Percentiles rank a stretch among this genome's conserved stretches.
Evolutionary conservation across 2,888 invertebrate genomes (phyloP).

Genomic region (Heterodera filipjevi): DNA sequence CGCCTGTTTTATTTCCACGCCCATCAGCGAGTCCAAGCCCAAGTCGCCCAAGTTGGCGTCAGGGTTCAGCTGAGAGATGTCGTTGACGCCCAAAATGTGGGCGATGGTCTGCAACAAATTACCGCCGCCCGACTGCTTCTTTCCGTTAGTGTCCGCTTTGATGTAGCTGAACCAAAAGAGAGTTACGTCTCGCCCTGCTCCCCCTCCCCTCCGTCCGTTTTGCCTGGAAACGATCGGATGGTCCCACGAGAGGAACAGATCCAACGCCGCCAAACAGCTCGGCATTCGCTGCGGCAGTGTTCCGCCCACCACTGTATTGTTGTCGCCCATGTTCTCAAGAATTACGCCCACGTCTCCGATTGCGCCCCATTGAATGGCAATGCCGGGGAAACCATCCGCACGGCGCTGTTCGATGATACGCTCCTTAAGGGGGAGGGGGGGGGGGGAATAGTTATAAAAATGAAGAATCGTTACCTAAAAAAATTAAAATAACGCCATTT

Average conservation of each 20-base stretch:
- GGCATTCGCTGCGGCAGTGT: conserved; percentile 92
- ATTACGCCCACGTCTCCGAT: conserved; percentile 90
- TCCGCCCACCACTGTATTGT: conserved; percentile 89
- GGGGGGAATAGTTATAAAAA: neutral
- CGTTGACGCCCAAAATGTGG: conserved; percentile 77
- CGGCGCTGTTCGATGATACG: conserved; percentile 74
- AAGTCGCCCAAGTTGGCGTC: conserved; percentile 85
- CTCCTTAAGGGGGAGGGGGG: conserved; percentile 4
- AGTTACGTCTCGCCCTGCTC: neutral
- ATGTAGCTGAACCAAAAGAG: conserved; percentile 48
- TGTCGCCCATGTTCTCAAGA: conserved; percentile 79
- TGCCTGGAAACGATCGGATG: conserved; percentile 67
- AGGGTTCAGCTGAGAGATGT: conserved; percentile 78
- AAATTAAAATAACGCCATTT: too few relatives aligned
- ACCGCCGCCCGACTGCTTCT: conserved; percentile 65
- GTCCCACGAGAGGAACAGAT: conserved; percentile 85
- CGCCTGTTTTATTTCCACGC: conserved; percentile 87
- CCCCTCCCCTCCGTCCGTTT: neutral
- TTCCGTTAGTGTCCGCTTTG: conserved; percentile 57
- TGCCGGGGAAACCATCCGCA: conserved; percentile 81
- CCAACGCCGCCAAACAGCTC: conserved; percentile 87
- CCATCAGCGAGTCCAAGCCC: conserved; percentile 98
- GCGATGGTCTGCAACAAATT: conserved; percentile 67
- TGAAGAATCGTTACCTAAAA: neutral
- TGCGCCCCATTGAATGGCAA: conserved; percentile 97